Evolutionary conservation across 2,113 vertebrate genomes (phyloP).

Genomic region (Patagioenas fasciata): DNA sequence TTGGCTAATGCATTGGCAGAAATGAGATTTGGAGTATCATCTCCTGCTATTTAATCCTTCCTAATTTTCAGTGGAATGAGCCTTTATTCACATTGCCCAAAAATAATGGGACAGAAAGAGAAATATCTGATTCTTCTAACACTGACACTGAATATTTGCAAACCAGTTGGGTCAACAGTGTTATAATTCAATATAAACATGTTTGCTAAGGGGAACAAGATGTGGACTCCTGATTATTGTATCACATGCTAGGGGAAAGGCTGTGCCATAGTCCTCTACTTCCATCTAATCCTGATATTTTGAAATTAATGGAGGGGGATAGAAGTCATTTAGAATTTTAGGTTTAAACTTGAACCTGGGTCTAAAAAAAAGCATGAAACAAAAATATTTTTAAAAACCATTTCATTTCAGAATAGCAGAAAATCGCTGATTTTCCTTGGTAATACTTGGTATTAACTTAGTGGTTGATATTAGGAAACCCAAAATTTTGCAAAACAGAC

Average conservation of each 20-base stretch:
- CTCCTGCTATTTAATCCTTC: background rate
- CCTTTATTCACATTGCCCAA: background rate
- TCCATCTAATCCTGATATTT: background rate
- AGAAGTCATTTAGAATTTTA: background rate
- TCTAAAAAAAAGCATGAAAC: background rate
- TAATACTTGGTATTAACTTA: background rate
- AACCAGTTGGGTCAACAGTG: background rate
- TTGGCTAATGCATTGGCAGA: background rate
- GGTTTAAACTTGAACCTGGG: background rate
- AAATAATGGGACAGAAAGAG: background rate
- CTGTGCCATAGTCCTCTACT: background rate
- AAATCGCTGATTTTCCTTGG: background rate
- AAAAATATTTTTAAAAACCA: background rate
- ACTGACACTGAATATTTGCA: background rate
- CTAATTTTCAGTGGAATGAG: background rate
- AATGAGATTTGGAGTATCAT: background rate
- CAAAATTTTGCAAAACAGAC: slow-evolving; percentile 33
- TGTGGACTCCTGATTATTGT: background rate
- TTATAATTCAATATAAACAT: background rate
- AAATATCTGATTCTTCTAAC: background rate
- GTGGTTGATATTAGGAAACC: slow-evolving; percentile 19
- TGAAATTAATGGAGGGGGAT: background rate
- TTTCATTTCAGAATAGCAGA: background rate
- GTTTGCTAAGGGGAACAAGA: background rate
- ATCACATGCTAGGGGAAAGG: background rate